Base-by-base conservation (phyloP, 2,888 invertebrate species). In the Apotomis turbidana region DNA sequence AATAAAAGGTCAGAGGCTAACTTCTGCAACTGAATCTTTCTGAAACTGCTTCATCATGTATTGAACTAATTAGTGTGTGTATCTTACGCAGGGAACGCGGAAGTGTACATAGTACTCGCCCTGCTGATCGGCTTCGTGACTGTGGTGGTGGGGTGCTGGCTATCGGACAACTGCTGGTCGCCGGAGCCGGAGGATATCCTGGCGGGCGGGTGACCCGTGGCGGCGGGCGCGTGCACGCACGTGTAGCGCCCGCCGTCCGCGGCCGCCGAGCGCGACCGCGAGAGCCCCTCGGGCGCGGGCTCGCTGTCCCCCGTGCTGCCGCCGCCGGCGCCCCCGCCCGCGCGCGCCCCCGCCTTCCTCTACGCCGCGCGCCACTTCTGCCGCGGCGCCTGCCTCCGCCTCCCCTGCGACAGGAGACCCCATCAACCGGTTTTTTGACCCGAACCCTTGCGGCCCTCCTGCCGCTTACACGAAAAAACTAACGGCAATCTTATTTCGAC, bases 131-230 rank as follows among this genome's bases (percentile, higher is more conserved):
- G 96, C 63, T 94, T 96, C 83, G 94, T 96, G 81, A 96, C 96
- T 12, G 96, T 96, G 73, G 95, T 96, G 79, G 95, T 96, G 80
- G 96, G 96, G 79, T 96, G 96, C 90, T 96, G 96, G 96, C 92
- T 96, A 72, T 96, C 96, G 52, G 96, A 96, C 94, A 96, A 96
- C 91, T 96, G 96, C 88, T 96, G 96, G 96, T 96, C 96, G 70
- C 96, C 96, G 78, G 96, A 96, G 86, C 96, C 96, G 72, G 95
- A 95, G 83, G 94, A 95, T 83, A 90, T 94, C 73, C 89, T 95
- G 82, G 95, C 95, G 80, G 94, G 95, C 85, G 96, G 96, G 90
- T 96, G 96, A 96, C 95, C 95, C 93, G 93, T 94, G 87, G 91
- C 92, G 95, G 94, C 95, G 93, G 94, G 94, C 91, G 93, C 89